A percentile compares a stretch with the other conserved stretches of the same genome.
Evolutionary conservation across 2,113 vertebrate species (phyloP).

Genomic region (Cyanocitta stelleri): DNA sequence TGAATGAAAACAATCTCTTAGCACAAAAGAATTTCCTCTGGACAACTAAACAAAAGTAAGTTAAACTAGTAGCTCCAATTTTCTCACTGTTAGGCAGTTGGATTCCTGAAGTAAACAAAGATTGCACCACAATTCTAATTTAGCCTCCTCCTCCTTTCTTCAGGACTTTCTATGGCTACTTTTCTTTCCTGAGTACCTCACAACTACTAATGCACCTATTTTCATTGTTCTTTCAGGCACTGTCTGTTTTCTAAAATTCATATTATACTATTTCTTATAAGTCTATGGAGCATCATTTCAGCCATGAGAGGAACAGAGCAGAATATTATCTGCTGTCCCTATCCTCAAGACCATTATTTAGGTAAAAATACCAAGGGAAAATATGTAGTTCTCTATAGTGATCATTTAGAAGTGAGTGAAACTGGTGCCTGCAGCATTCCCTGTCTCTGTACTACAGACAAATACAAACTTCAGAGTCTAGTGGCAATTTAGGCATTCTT

Average conservation of each 20-base stretch:
- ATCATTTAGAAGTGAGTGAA: not conserved
- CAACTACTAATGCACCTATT: not conserved
- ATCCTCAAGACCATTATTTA: not conserved
- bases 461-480: not conserved
- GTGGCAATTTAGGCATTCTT: not conserved
- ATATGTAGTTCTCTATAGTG: not conserved
- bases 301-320: not conserved
- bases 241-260: not conserved
- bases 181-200: not conserved
- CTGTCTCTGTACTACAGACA: not conserved
- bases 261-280: not conserved
- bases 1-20: not conserved
- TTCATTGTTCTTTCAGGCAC: not conserved
- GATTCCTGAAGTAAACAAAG: not conserved
- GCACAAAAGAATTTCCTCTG: not conserved
- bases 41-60: not conserved
- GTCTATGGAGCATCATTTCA: not conserved
- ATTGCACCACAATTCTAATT: not conserved
- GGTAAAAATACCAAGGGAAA: not conserved
- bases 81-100: not conserved
- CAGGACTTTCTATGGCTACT: not conserved
- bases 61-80: not conserved
- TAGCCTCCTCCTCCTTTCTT: not conserved
- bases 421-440: not conserved
- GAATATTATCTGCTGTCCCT: not conserved